These are phyloP conservation scores for Gasteruption jaculator DNA, from an alignment of 2,888 invertebrate species.

Conservation along the genomic window DNA sequence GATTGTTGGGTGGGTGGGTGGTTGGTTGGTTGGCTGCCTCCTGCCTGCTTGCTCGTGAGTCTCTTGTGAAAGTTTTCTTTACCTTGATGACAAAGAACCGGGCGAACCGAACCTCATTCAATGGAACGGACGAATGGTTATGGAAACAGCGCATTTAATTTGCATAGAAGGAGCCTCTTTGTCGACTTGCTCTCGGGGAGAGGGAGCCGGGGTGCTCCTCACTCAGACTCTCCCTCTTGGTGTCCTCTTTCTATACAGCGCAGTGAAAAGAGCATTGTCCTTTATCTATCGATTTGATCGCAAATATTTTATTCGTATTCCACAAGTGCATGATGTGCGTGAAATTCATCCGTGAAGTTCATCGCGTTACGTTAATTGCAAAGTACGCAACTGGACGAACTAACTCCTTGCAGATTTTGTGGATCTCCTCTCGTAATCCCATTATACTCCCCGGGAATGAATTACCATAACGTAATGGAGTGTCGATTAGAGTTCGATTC, in stretches of 20 bases:
- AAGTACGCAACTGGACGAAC: no score
- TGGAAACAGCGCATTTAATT: conserved; percentile 53
- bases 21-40: conserved; percentile 17
- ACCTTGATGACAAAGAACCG: conserved; percentile 50
- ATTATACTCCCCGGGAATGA: no score
- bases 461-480: no score
- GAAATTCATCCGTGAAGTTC: no score
- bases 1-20: conserved; percentile 25
- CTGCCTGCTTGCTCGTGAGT: conserved; percentile 20
- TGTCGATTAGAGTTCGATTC: no score
- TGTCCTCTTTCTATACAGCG: conserved; percentile 30
- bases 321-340: no score
- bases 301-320: conserved; percentile 52
- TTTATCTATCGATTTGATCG: conserved; percentile 52
- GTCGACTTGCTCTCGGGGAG: conserved; percentile 35
- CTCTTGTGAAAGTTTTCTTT: conserved; percentile 49
- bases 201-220: conserved; percentile 31
- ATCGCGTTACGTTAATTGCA: no score
- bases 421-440: no score
- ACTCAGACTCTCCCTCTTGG: conserved; percentile 18
- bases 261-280: conserved; percentile 51
- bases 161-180: conserved; percentile 52
- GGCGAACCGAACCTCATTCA: conserved; percentile 47
- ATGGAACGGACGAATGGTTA: conserved; percentile 52
- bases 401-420: no score